phyloP scores from a whole-genome alignment of 2,888 invertebrate species.

The Biston stratarius region DNA sequence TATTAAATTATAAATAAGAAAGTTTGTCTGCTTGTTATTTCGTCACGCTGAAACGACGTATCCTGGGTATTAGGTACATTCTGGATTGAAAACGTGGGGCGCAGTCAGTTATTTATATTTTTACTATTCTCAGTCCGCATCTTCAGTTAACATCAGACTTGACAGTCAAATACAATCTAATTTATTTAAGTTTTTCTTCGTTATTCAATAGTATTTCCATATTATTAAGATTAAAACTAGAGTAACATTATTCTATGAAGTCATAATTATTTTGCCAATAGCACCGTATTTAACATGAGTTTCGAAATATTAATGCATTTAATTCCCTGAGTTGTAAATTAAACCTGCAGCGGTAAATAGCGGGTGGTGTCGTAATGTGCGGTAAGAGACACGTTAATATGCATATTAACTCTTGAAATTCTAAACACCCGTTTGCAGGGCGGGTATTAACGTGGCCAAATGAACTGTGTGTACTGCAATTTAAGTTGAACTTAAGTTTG shows the following conservation, averaged over 20 bases:
- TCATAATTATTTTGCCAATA: neutral
- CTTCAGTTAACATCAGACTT: no score
- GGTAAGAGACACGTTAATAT: constrained; percentile 29
- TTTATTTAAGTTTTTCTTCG: no score
- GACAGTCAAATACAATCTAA: no score
- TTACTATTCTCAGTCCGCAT: no score
- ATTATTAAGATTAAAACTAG: no score
- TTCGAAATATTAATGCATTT: constrained; percentile 5
- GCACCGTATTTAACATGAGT: neutral
- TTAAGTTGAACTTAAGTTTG: neutral
- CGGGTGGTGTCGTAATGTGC: constrained; percentile 17
- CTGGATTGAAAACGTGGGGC: no score
- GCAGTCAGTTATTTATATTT: no score
- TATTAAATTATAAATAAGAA: no score
- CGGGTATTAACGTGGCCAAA: constrained; percentile 11
- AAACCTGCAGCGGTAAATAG: constrained; percentile 16
- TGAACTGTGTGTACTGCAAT: neutral
- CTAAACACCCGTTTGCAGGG: constrained; percentile 26
- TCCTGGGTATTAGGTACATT: no score
- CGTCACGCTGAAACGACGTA: no score
- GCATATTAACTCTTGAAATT: constrained; percentile 41
- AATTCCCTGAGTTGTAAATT: constrained; percentile 9
- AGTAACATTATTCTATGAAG: neutral
- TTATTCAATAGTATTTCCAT: no score
- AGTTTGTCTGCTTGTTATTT: no score